These are phyloP conservation scores for Diplosoma virens DNA, from an alignment of 23 tunicate species.

Conservation along the genomic window DNA sequence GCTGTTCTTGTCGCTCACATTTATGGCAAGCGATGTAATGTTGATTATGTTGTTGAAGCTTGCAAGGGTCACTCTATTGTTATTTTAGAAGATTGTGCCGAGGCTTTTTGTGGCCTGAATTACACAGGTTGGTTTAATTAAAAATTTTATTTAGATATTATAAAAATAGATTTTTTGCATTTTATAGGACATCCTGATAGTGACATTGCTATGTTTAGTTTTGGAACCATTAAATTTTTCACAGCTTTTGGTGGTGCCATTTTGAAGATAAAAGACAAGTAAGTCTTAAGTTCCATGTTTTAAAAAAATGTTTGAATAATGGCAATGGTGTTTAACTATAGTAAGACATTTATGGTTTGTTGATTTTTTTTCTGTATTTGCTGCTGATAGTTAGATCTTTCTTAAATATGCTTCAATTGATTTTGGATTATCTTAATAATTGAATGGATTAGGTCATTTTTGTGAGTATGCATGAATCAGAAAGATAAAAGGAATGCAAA, in stretches of 20 bases:
- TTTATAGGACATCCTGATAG: conserved; percentile 56
- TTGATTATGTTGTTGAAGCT: conserved; percentile 26
- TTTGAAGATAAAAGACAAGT: conserved; percentile 42
- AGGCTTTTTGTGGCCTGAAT: conserved; percentile 44
- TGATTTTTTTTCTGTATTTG: too few species aligned
- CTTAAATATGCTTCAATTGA: too few species aligned
- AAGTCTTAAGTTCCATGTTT: neutral
- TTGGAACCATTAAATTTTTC: conserved; percentile 50
- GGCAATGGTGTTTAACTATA: too few species aligned
- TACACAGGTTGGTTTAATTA: conserved; percentile 26
- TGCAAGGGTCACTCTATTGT: conserved; percentile 24
- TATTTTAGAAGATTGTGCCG: conserved; percentile 71
- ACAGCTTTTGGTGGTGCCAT: conserved; percentile 73
- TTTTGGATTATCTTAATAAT: too few species aligned
- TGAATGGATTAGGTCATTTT: too few species aligned
- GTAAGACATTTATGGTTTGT: too few species aligned
- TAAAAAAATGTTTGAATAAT: too few species aligned
- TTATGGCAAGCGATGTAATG: conserved; percentile 57
- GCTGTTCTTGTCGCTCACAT: conserved; percentile 53
- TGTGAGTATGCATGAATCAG: too few species aligned
- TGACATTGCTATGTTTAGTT: conserved; percentile 50
- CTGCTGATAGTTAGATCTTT: too few species aligned
- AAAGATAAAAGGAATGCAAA: too few species aligned
- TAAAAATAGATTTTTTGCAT: neutral
- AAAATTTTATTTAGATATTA: neutral